These are phyloP conservation scores for Venustaconcha ellipsiformis DNA, from an alignment of 1,140 invertebrate genomes.

Conservation along the genomic window DNA sequence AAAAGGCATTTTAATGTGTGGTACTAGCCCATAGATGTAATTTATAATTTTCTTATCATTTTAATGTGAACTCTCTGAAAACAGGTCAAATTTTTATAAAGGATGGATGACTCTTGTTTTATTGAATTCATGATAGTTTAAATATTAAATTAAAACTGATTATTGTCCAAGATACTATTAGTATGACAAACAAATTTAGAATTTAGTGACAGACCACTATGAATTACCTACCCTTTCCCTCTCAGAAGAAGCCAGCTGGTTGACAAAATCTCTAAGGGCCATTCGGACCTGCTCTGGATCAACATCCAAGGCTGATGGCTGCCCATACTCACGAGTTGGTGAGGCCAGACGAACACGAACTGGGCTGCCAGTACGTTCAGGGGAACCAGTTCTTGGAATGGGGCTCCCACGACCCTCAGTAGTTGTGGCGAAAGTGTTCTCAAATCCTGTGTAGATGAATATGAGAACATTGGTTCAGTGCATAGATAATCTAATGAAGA, in stretches of 20 bases:
- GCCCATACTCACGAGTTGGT: constrained; percentile 41
- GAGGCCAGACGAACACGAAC: constrained; percentile 38
- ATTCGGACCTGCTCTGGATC: constrained; percentile 89
- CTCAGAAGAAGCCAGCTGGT: constrained; percentile 89
- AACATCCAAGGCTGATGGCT: constrained; percentile 73
- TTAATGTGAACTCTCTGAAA: no score
- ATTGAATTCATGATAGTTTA: no score
- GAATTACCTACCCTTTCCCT: constrained; percentile 78
- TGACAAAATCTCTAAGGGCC: constrained; percentile 87
- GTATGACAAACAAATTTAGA: not conserved
- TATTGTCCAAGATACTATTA: no score
- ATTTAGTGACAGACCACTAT: not conserved
- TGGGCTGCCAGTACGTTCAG: constrained; percentile 57
- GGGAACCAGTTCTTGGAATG: constrained; percentile 66
- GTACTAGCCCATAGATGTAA: no score
- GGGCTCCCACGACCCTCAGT: constrained; percentile 66
- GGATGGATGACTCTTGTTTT: no score
- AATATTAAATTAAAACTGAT: no score
- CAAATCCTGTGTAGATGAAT: constrained; percentile 58
- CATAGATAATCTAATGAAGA: no score
- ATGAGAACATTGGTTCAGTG: no score
- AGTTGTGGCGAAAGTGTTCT: constrained; percentile 67
- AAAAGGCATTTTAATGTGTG: no score
- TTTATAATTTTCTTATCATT: no score
- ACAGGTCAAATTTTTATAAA: no score